A percentile compares a stretch with the other conserved stretches of the same genome.
Evolutionary conservation across 2,888 invertebrate species (phyloP).

Genomic region (Notocelia uddmanniana): DNA sequence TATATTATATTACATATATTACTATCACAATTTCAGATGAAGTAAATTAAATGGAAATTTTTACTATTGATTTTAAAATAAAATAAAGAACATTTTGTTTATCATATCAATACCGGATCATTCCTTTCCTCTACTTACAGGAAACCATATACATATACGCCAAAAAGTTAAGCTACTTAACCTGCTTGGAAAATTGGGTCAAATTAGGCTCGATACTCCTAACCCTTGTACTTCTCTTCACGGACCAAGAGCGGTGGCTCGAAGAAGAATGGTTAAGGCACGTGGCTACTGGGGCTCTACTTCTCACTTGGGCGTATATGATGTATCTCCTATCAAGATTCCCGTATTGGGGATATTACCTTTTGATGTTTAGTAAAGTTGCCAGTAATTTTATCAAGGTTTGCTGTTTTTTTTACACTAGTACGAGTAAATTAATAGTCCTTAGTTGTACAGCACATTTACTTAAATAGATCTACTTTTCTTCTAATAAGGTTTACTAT

Average conservation of each 20-base stretch:
- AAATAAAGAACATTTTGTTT: no score
- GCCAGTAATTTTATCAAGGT: slow-evolving; percentile 62
- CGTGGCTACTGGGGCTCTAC: slow-evolving; percentile 62
- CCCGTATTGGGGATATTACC: slow-evolving; percentile 66
- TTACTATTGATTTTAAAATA: no score
- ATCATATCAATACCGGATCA: neutral
- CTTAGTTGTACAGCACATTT: neutral
- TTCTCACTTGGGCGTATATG: slow-evolving; percentile 68
- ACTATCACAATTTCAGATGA: no score
- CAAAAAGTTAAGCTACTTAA: slow-evolving; percentile 15
- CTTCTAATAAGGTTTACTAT: no score
- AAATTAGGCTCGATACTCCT: slow-evolving; percentile 36
- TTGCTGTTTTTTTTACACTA: neutral
- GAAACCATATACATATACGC: slow-evolving; percentile 37
- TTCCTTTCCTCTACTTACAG: neutral
- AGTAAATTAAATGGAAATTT: no score
- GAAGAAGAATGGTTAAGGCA: slow-evolving; percentile 55
- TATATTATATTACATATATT: no score
- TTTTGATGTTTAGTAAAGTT: slow-evolving; percentile 72
- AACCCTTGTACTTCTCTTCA: slow-evolving; percentile 17
- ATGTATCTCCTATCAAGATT: slow-evolving; percentile 66
- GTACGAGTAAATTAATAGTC: no score
- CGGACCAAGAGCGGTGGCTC: slow-evolving; percentile 27
- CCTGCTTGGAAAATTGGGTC: slow-evolving; percentile 25
- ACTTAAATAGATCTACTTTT: no score